Percentiles rank a stretch among this genome's conserved stretches.
phyloP scores from a whole-genome alignment of 2,888 invertebrate genomes.

The Thumatha senex region DNA sequence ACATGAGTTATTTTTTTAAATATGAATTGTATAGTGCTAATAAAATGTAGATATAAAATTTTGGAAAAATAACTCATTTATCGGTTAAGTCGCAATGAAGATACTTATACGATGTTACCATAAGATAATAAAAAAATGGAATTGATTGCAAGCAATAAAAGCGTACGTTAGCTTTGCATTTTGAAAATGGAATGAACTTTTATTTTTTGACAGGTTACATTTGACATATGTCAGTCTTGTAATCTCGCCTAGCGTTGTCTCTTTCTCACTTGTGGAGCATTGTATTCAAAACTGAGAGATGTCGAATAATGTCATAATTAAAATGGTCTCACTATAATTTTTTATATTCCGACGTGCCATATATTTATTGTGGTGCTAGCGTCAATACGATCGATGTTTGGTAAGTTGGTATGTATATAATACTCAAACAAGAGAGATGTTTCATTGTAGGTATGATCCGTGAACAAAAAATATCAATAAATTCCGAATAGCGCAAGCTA shows the following conservation, averaged over 20 bases:
- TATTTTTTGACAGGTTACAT: too few species aligned
- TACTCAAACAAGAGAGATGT: conserved; percentile 34
- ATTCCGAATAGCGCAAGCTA: too few species aligned
- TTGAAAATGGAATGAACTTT: conserved; percentile 27
- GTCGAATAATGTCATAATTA: too few species aligned
- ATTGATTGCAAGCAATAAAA: conserved; percentile 64
- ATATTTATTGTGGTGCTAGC: conserved; percentile 55
- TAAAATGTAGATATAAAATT: conserved; percentile 22
- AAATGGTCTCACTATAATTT: conserved; percentile 9
- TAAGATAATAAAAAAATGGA: conserved; percentile 44
- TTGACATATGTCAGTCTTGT: too few species aligned
- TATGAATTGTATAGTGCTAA: conserved; percentile 42
- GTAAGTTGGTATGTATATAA: conserved; percentile 29
- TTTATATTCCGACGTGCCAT: conserved; percentile 64
- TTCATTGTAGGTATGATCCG: too few species aligned
- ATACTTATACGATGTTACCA: conserved; percentile 40
- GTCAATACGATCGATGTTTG: conserved; percentile 37
- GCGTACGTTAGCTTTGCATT: conserved; percentile 50
- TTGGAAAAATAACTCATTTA: conserved; percentile 31
- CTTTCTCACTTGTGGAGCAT: too few species aligned
- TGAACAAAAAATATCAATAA: too few species aligned
- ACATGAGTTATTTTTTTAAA: conserved; percentile 43
- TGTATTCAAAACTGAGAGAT: too few species aligned
- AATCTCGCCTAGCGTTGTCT: too few species aligned
- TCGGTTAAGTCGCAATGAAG: conserved; percentile 4